A percentile compares a stretch with the other conserved stretches of the same genome.
These are phyloP conservation scores for Chymomyza amoena DNA, from an alignment of 2,888 invertebrate species.

Conservation along the genomic window DNA sequence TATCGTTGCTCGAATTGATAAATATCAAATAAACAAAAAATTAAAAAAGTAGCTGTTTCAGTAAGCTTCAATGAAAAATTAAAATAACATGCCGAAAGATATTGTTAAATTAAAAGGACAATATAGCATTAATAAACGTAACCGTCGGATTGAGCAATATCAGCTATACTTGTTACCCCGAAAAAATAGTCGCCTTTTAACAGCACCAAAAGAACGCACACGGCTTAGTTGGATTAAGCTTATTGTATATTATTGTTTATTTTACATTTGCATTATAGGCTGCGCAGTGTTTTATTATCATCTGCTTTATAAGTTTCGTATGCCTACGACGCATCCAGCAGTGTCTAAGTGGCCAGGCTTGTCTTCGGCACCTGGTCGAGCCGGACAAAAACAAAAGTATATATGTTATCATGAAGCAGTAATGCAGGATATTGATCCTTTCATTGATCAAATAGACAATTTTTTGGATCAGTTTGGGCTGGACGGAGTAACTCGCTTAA, in stretches of 20 bases:
- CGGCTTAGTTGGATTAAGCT: slow-evolving; percentile 8
- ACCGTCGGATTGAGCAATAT: slow-evolving; percentile 22
- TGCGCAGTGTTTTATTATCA: slow-evolving; percentile 12
- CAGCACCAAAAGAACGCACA: neutral
- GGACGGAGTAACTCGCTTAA: slow-evolving; percentile 13
- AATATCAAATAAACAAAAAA: neutral
- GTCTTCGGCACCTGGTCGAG: slow-evolving; percentile 34
- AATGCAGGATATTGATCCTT: neutral
- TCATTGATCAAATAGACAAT: slow-evolving; percentile 27
- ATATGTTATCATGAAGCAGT: slow-evolving; percentile 31
- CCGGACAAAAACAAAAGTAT: slow-evolving; percentile 16
- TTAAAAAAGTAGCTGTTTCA: neutral
- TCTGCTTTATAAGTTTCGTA: slow-evolving; percentile 8
- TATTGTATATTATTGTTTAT: slow-evolving; percentile 17
- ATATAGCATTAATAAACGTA: slow-evolving; percentile 27
- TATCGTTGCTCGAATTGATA: neutral
- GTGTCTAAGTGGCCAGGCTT: slow-evolving; percentile 35
- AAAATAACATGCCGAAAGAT: slow-evolving; percentile 41
- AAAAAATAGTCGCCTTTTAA: neutral
- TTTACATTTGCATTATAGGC: slow-evolving; percentile 13
- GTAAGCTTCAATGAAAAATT: neutral
- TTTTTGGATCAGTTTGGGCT: slow-evolving; percentile 29
- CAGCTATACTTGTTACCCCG: neutral
- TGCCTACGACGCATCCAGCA: slow-evolving; percentile 9
- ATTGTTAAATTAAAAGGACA: slow-evolving; percentile 29